Percentiles rank a stretch among this genome's conserved stretches.
phyloP scores from a whole-genome alignment of 2,113 vertebrate genomes.

The Forbesichthys papilliferus region DNA sequence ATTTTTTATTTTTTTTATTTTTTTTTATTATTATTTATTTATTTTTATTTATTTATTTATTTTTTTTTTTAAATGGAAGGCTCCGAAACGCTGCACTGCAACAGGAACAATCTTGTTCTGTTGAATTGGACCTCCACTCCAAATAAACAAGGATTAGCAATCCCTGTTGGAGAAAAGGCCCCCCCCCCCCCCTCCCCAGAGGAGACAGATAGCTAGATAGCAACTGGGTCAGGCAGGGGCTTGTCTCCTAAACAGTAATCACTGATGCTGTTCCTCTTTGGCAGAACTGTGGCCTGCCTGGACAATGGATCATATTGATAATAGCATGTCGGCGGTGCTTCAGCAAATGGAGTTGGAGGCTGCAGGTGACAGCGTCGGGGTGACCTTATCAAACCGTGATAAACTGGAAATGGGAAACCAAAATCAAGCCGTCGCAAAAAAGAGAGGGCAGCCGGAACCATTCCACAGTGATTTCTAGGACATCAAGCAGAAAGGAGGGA shows the following conservation, averaged over 20 bases:
- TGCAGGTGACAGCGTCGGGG: slow-evolving; percentile 72
- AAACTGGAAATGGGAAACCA: slow-evolving; percentile 80
- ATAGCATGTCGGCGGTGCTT: slow-evolving; percentile 69
- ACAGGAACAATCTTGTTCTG: slow-evolving; percentile 57
- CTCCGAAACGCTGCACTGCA: slow-evolving; percentile 10
- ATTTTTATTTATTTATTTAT: not conserved
- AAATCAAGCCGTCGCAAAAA: slow-evolving; percentile 70
- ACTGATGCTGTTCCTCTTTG: slow-evolving; percentile 58
- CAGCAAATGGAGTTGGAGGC: slow-evolving; percentile 80
- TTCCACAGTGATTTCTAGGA: slow-evolving; percentile 48
- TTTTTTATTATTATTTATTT: not conserved
- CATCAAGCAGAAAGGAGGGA: slow-evolving; percentile 9
- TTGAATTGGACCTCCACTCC: slow-evolving; percentile 46
- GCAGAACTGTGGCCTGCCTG: slow-evolving; percentile 63
- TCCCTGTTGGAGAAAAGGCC: slow-evolving; percentile 32
- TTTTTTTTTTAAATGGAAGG: not conserved
- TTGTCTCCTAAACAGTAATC: slow-evolving; percentile 73
- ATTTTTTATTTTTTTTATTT: no score
- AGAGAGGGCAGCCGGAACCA: slow-evolving; percentile 47
- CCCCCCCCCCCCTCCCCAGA: slow-evolving; percentile 3
- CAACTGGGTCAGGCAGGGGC: slow-evolving; percentile 49
- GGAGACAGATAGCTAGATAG: slow-evolving; percentile 64
- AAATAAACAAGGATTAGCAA: slow-evolving; percentile 58
- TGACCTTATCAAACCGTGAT: slow-evolving; percentile 84
- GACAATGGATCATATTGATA: slow-evolving; percentile 80